Evolutionary conservation across 2,797 vertebrate species (phyloP), one percentile per base, ranked within the genome.

Genomic region (Gymnodraco acuticeps): DNA sequence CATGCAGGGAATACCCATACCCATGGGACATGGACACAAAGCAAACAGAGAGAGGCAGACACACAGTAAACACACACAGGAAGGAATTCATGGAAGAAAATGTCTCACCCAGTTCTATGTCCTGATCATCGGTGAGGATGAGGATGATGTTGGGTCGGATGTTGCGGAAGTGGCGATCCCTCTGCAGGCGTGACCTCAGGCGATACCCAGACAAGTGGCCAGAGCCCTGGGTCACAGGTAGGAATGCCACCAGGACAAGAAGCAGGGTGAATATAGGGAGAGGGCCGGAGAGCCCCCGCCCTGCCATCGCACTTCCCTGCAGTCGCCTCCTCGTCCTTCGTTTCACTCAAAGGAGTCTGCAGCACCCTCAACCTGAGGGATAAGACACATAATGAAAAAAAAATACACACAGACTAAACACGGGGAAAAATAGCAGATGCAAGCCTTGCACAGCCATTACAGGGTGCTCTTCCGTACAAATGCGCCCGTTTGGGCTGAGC

Each of bases 41-140:
- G 65, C 73, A 81, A 85, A 87, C 58, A 76, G 52, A 77, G 41
- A 78, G 38, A 72, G 54, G 59, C 19, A 74, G 71, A 65, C 50
- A 80, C 54, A 73, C 17, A 38, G 33, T 42, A 48, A 51, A 53
- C 59, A 73, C 55, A 47, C 41, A 73, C n/a, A 55, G 56, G 14
- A 50, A 58, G 54, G 64, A 65, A 74, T 16, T 54, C 54, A 56
- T n/a, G 33, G 56, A 56, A 23, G 38, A 1, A 41, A 43, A 31
- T 5, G 19, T 66, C 95, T 95, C 91, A 99, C 98, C 98, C 81
- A 99, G 95, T 89, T 99, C 98, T 79, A 99, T 97, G 78, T 99
- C 98, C 90, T 99, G 98, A 91, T 99, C 98, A 42, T 99, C 98
- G 0, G 98, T 99, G 86, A 99, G 97, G 88, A 99, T 95, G 75